Conservation (phyloP, 2,113 vertebrate species). For the Prolemur simus region DNA sequence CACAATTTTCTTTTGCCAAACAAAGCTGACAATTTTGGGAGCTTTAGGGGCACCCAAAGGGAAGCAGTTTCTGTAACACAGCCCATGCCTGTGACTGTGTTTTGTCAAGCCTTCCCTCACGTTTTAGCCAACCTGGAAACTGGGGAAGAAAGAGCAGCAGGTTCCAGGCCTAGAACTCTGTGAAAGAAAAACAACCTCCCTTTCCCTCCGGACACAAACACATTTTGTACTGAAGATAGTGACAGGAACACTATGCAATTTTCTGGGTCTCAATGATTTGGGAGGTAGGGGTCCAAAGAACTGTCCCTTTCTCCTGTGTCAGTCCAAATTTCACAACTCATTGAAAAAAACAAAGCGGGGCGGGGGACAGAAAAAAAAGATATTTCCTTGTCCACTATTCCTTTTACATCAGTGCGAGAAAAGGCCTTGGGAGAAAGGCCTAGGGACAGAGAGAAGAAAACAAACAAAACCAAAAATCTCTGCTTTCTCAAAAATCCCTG, state of each 20-base stretch:
- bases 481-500: neutral
- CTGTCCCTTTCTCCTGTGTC: neutral
- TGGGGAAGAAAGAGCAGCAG: neutral
- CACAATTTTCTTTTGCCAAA: neutral
- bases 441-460: rapidly evolving
- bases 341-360: no score
- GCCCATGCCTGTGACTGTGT: neutral
- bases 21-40: rapidly evolving
- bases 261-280: neutral
- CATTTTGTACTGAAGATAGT: neutral
- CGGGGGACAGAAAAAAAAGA: rapidly evolving
- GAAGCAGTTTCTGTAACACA: neutral
- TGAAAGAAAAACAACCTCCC: neutral
- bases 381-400: neutral
- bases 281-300: neutral
- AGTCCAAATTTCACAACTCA: neutral
- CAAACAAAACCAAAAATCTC: neutral
- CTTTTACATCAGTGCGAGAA: neutral
- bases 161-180: neutral
- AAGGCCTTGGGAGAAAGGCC: neutral
- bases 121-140: neutral
- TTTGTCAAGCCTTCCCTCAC: rapidly evolving
- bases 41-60: no score
- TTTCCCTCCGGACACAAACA: rapidly evolving
- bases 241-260: neutral